These are phyloP conservation scores for Desmophyllum pertusum DNA, from an alignment of 92 coral and sea anemone genomes.

Conservation along the genomic window DNA sequence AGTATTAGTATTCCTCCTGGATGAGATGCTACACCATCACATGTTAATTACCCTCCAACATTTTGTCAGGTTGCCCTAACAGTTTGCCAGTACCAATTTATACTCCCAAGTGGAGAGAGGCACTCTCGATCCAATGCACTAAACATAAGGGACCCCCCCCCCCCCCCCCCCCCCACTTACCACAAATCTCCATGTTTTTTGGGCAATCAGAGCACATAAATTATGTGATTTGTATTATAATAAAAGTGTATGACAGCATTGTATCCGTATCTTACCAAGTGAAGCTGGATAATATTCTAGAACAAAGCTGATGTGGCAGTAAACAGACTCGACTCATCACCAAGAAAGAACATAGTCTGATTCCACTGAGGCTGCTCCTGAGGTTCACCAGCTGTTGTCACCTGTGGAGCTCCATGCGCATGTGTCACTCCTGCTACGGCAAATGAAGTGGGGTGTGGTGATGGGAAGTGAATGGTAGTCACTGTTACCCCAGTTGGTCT, in stretches of 20 bases:
- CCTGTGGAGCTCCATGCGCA: slow-evolving; percentile 78
- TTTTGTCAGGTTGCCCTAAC: no score
- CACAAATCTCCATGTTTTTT: no score
- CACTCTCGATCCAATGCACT: no score
- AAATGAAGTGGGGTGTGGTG: slow-evolving; percentile 89
- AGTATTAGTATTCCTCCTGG: no score
- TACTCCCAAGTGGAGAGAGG: no score
- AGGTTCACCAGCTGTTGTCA: slow-evolving; percentile 79
- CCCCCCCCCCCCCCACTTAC: no score
- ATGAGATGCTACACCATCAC: no score
- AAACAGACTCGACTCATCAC: slow-evolving; percentile 70
- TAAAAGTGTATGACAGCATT: not conserved
- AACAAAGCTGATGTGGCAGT: slow-evolving; percentile 70
- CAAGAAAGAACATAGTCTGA: slow-evolving; percentile 79
- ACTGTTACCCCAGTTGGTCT: slow-evolving; percentile 74
- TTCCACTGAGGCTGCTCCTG: slow-evolving; percentile 93
- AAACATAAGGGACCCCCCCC: no score
- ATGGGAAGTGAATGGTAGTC: slow-evolving; percentile 82
- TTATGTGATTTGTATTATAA: no score
- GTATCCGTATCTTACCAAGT: slow-evolving; percentile 59
- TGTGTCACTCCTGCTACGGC: slow-evolving; percentile 74
- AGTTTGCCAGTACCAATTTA: no score
- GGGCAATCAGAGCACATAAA: no score
- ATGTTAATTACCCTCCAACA: no score
- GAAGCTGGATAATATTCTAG: slow-evolving; percentile 81